Conservation (phyloP, 2,888 invertebrate genomes). For the Pycnomerus fuliginosus region DNA sequence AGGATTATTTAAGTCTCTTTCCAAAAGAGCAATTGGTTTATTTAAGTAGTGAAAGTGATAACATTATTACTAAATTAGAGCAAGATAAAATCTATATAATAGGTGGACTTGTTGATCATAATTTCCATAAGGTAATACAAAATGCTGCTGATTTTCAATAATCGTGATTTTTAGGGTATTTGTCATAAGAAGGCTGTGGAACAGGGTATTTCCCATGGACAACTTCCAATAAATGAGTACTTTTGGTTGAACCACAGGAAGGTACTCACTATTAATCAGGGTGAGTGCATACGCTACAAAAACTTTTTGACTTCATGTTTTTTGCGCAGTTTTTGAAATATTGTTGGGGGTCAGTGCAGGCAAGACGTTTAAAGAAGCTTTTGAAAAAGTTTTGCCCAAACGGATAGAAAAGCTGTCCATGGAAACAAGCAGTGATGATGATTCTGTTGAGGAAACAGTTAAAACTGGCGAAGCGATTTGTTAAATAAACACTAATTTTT, state of each 20-base stretch:
- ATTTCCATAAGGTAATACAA: slow-evolving; percentile 77
- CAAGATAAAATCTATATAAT: slow-evolving; percentile 86
- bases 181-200: slow-evolving; percentile 80
- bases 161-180: slow-evolving; percentile 64
- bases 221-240: slow-evolving; percentile 86
- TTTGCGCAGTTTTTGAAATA: slow-evolving; percentile 78
- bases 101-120: slow-evolving; percentile 97
- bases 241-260: slow-evolving; percentile 89
- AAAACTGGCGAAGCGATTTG: no score
- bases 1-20: slow-evolving; percentile 70
- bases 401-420: slow-evolving; percentile 35
- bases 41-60: slow-evolving; percentile 91
- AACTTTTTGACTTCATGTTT: slow-evolving; percentile 10
- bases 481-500: no score
- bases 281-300: slow-evolving; percentile 51
- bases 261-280: slow-evolving; percentile 95
- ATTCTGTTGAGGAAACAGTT: no score
- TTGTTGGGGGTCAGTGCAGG: slow-evolving; percentile 75
- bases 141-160: slow-evolving; percentile 3
- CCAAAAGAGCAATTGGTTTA: slow-evolving; percentile 81
- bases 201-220: slow-evolving; percentile 76
- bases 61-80: slow-evolving; percentile 73
- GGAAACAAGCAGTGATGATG: no score
- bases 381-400: slow-evolving; percentile 74
- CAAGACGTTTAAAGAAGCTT: slow-evolving; percentile 74